Evolutionary conservation across 2,797 vertebrate species (phyloP).

Genomic region (Furcifer pardalis): DNA sequence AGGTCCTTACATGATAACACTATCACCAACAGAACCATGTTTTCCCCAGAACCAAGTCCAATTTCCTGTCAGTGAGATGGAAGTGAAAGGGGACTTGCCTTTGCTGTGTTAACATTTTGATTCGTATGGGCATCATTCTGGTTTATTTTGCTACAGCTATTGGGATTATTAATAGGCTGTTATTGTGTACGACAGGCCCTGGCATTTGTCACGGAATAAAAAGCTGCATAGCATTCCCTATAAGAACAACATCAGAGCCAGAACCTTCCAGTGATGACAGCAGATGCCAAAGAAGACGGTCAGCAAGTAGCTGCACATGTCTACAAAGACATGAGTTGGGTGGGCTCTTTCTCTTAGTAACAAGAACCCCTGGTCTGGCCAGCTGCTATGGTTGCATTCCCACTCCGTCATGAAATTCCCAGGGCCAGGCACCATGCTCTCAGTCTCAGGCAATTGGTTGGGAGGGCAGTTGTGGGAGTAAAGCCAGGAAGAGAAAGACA

Average conservation of each 20-base stretch:
- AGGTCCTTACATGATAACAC: no score
- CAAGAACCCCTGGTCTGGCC: background rate
- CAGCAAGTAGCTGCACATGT: background rate
- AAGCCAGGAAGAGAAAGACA: no score
- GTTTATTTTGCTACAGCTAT: slow-evolving; percentile 9
- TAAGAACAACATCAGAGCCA: slow-evolving; percentile 20
- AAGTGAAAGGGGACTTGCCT: background rate
- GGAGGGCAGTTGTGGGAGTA: background rate
- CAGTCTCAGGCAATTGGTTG: no score
- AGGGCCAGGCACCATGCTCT: no score
- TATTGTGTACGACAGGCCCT: background rate
- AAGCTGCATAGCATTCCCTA: slow-evolving; percentile 22
- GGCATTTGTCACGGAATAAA: slow-evolving; percentile 30
- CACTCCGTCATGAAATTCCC: no score
- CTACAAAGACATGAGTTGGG: slow-evolving; percentile 7
- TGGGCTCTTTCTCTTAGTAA: background rate
- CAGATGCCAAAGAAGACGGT: background rate
- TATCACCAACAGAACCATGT: no score
- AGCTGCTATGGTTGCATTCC: background rate
- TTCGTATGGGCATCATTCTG: slow-evolving; percentile 21
- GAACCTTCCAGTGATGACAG: slow-evolving; percentile 1
- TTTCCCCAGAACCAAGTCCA: slow-evolving; percentile 1
- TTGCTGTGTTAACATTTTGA: background rate
- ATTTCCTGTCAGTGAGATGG: background rate
- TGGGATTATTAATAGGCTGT: slow-evolving; percentile 18